These are phyloP conservation scores for Eleutherodactylus coqui DNA, from an alignment of 2,797 vertebrate species.

Conservation along the genomic window DNA sequence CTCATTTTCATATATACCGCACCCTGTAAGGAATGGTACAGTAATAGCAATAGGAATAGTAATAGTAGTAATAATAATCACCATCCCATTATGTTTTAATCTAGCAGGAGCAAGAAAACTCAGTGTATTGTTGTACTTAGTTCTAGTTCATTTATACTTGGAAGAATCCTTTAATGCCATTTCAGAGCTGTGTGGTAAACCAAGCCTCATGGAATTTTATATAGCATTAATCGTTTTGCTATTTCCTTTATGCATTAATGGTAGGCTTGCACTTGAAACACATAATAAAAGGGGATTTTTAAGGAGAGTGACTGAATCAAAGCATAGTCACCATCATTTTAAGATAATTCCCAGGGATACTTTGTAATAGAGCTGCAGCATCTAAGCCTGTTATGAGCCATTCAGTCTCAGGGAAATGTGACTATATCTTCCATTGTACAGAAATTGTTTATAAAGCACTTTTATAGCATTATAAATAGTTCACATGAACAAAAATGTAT, in stretches of 20 bases:
- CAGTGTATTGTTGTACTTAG: background rate
- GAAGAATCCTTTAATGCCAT: background rate
- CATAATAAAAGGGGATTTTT: background rate
- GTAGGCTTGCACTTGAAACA: background rate
- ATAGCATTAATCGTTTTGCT: background rate
- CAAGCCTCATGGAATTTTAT: background rate
- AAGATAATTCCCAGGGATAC: slow-evolving; percentile 1
- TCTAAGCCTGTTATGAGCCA: background rate
- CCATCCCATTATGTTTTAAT: too few relatives aligned
- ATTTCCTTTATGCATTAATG: slow-evolving; percentile 7
- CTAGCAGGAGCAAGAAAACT: too few relatives aligned
- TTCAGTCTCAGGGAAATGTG: background rate
- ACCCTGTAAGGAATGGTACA: too few relatives aligned
- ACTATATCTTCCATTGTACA: background rate
- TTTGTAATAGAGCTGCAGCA: background rate
- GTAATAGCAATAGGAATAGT: too few relatives aligned
- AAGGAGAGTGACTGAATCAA: slow-evolving; percentile 3
- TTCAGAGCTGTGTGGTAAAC: background rate
- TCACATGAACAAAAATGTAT: background rate
- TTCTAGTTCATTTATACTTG: background rate
- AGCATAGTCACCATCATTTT: background rate
- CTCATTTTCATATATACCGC: too few relatives aligned
- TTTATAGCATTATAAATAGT: background rate
- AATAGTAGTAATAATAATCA: too few relatives aligned
- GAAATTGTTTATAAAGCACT: background rate